These are phyloP conservation scores for Leguminivora glycinivorella DNA, from an alignment of 1,140 invertebrate species.

Conservation along the genomic window DNA sequence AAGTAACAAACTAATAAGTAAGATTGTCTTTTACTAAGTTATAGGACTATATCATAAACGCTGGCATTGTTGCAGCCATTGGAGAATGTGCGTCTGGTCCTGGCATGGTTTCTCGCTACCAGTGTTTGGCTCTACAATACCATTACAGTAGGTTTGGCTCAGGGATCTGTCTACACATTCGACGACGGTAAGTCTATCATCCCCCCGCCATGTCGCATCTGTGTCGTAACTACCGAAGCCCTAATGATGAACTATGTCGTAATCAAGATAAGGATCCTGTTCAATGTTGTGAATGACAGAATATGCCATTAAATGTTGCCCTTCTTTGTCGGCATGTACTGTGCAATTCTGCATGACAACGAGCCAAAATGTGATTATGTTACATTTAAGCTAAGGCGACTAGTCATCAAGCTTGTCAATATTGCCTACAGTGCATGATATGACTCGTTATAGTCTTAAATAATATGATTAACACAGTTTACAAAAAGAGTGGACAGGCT, in stretches of 20 bases:
- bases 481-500: background rate
- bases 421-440: background rate
- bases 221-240: background rate
- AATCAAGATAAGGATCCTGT: background rate
- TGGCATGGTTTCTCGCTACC: constrained; percentile 64
- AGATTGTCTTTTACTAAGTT: too few relatives aligned
- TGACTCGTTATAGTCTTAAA: background rate
- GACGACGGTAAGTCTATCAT: constrained; percentile 62
- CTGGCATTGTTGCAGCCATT: constrained; percentile 54
- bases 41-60: too few relatives aligned
- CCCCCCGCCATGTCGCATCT: background rate
- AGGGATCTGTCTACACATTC: constrained; percentile 63
- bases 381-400: constrained; percentile 27
- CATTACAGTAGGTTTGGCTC: constrained; percentile 54
- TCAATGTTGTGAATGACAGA: constrained; percentile 20
- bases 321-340: constrained; percentile 66
- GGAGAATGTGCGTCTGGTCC: constrained; percentile 60
- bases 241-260: background rate
- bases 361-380: constrained; percentile 36
- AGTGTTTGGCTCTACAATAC: constrained; percentile 69
- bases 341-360: constrained; percentile 66
- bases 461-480: background rate
- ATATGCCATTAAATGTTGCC: constrained; percentile 44
- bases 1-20: too few relatives aligned
- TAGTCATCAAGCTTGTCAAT: background rate